Evolutionary conservation across 1,140 invertebrate genomes (phyloP).

Genomic region (Cherax quadricarinatus): DNA sequence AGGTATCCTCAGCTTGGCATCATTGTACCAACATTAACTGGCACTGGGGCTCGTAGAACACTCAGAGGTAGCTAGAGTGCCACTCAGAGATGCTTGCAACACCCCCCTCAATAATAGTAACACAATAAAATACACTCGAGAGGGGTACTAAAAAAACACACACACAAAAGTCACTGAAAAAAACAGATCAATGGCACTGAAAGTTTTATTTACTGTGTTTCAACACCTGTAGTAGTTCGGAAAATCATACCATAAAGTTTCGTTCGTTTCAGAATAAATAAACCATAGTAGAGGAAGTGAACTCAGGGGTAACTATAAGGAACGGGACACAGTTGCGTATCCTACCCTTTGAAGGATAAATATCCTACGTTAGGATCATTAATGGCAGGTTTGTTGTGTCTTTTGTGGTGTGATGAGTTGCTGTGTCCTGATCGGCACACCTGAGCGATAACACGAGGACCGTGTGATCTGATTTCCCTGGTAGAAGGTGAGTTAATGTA

Average conservation of each 20-base stretch:
- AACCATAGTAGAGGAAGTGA: not conserved
- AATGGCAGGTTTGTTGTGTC: constrained; percentile 45
- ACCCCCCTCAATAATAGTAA: too few species aligned
- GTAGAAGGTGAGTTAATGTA: not conserved
- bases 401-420: constrained; percentile 28
- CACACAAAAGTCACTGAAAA: constrained; percentile 24
- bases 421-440: constrained; percentile 1
- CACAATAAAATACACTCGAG: not conserved
- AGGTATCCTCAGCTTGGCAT: too few species aligned
- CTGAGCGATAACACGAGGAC: not conserved
- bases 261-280: not conserved
- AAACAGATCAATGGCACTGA: constrained; percentile 16
- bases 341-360: constrained; percentile 41
- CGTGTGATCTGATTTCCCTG: not conserved
- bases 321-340: constrained; percentile 15
- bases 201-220: constrained; percentile 33
- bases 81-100: not conserved
- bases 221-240: not conserved
- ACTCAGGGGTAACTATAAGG: not conserved
- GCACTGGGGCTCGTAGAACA: too few species aligned
- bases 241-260: not conserved
- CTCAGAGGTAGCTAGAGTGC: too few species aligned
- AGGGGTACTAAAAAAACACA: not conserved
- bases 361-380: constrained; percentile 50
- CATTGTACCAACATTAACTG: too few species aligned